Base-by-base conservation (phyloP, 2,888 invertebrate genomes). In the Macrostomum cliftonense region DNA sequence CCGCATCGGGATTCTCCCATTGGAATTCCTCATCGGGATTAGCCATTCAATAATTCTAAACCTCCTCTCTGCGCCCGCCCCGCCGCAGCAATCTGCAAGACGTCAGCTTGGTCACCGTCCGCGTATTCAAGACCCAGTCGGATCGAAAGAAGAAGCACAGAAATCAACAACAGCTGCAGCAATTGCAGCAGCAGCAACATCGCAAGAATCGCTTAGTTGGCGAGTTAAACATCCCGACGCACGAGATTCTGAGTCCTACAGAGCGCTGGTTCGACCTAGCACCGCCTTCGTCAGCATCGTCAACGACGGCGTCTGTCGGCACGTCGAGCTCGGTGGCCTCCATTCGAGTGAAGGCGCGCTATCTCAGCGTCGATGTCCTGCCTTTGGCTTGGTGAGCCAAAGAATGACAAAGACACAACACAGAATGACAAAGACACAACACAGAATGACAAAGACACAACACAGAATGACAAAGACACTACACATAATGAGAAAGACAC, bases 141-240 rank as follows among this genome's bases (percentile, higher is more conserved):
- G 89, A 89, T 65, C 77, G 83, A 56, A 87, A 88, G 68, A 78
- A 81, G 63, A 83, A 86, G 70, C 78, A 85, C 58, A 87, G 87
- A 66, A 83, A 84, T 64, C 28, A 28, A 9, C 28, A 28, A 9
- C 28, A 28, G 28, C 28, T 9, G 28, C 28, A 28, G 28, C 4
- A 7, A 7, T 9, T 28, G 28, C 28, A 28, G 28, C 28, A 28
- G 28, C 28, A 28, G 28, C 28, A 28, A 9, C 28, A 28, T 28
- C 28, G 28, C 28, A 28, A 28, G 28, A 83, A 83, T 63, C 79
- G 79, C 43, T 77, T 86, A 56, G 79, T 88, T 58, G 83, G 83
- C 79, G 57, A 72, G 76, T 68, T 42, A 21, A 50, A 20, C 38
- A 37, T 47, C 19, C 19, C 40, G 5, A 40, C 19, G 2, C 16